These are phyloP conservation scores for Petroica traversi DNA, from an alignment of 2,113 vertebrate species.

Conservation along the genomic window DNA sequence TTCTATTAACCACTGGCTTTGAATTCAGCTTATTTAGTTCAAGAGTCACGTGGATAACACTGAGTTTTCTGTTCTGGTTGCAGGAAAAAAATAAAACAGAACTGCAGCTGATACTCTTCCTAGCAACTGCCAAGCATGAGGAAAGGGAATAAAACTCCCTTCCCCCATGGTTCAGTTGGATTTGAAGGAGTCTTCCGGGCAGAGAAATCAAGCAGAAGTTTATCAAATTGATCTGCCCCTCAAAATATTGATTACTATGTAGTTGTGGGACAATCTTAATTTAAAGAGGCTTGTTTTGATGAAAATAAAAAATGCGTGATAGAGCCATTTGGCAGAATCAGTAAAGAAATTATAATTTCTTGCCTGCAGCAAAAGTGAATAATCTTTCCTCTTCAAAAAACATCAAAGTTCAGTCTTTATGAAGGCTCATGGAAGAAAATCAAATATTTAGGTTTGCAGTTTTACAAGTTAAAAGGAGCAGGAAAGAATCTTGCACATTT, in stretches of 20 bases:
- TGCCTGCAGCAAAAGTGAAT: constrained; percentile 53
- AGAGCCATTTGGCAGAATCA: constrained; percentile 54
- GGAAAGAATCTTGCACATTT: neutral
- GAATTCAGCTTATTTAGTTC: neutral
- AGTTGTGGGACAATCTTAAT: constrained; percentile 21
- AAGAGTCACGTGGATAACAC: neutral
- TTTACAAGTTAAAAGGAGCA: constrained; percentile 23
- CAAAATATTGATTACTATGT: neutral
- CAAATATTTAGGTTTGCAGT: constrained; percentile 41
- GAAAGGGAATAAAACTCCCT: neutral
- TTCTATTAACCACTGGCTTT: neutral
- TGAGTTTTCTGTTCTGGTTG: neutral
- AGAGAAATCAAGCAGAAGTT: neutral
- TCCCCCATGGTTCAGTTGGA: neutral
- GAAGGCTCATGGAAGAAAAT: constrained; percentile 50
- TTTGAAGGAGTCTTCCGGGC: neutral
- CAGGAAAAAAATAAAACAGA: neutral
- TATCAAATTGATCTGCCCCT: neutral
- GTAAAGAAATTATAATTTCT: constrained; percentile 54
- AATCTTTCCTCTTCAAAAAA: constrained; percentile 42
- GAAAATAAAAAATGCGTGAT: neutral
- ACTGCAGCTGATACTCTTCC: neutral
- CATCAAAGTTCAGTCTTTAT: constrained; percentile 64
- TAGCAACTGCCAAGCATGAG: neutral
- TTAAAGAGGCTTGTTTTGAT: constrained; percentile 44